These are phyloP conservation scores for Mesaphorura yosii DNA, from an alignment of 1,140 invertebrate genomes.

Conservation along the genomic window DNA sequence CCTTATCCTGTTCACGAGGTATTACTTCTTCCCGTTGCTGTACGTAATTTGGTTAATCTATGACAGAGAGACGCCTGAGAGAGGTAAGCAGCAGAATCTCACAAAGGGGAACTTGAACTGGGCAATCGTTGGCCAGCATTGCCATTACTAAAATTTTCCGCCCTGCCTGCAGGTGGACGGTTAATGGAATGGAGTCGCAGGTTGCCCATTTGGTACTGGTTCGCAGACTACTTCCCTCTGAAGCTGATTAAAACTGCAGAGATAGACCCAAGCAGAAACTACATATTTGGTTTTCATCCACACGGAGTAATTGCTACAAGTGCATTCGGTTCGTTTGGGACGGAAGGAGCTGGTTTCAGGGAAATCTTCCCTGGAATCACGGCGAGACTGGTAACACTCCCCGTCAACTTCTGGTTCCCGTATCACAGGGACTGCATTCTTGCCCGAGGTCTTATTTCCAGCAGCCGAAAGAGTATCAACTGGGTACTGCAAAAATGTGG, in stretches of 20 bases:
- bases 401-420: slow-evolving; percentile 68
- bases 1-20: not conserved
- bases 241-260: slow-evolving; percentile 67
- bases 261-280: slow-evolving; percentile 63
- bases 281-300: slow-evolving; percentile 75
- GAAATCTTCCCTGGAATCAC: slow-evolving; percentile 65
- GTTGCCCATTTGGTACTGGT: slow-evolving; percentile 57
- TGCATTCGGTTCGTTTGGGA: slow-evolving; percentile 61
- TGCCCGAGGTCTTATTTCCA: slow-evolving; percentile 37
- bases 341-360: slow-evolving; percentile 57
- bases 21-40: not conserved
- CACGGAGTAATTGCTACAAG: slow-evolving; percentile 74
- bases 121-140: too few species aligned
- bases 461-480: slow-evolving; percentile 34
- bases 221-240: slow-evolving; percentile 70
- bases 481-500: slow-evolving; percentile 26
- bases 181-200: slow-evolving; percentile 46
- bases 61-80: not conserved
- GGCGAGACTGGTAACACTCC: slow-evolving; percentile 57
- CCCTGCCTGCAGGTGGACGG: slow-evolving; percentile 4
- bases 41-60: slow-evolving; percentile 4
- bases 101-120: not conserved
- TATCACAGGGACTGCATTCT: slow-evolving; percentile 60
- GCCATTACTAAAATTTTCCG: too few species aligned
- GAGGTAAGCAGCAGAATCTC: not conserved